Base-by-base conservation (phyloP, 1,140 invertebrate species). In the Rhopalosiphum padi region DNA sequence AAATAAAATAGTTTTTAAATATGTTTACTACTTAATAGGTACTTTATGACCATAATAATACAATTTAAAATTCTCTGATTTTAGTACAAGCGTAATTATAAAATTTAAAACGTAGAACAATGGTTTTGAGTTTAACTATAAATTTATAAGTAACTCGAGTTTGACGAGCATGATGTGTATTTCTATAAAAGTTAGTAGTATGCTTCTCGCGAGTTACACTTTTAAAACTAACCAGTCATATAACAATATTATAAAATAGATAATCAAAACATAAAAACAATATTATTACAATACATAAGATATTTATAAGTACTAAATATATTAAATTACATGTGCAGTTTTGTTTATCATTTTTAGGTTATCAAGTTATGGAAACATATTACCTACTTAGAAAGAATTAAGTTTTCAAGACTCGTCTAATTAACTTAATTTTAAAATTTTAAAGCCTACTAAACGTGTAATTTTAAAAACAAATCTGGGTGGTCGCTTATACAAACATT, bases 231-330 rank as follows among this genome's bases (percentile, higher is more conserved):
- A 89, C 88, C 88, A 89, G 88, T 89, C 88, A 41, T 37, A 23
- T 89, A 89, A 89, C 87, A 89, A 55, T 89, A 55, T 89, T 55
- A 89, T n/a, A 55, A 89, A 37, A 41, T 55, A 89, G 21, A 89
- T 55, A 55, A 55, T 89, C 23, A 41, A 37, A 89, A 55, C n/a
- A 89, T 53, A 89, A 89, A 89, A 89, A 89, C 87, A 89, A 55
- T 89, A 55, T 89, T n/a, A 85, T 87, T 88, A 88, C 18, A 86
- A 51, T 48, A 88, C n/a, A 88, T 88, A 35, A 25, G 5, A 25
- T 55, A 55, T 55, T 37, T 55, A 89, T 55, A 89, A 89, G 88
- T 89, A 89, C 88, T 41, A 89, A 30, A 5, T 35, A 18, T n/a
- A n/a, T n/a, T 77, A 87, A 48, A 88, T 88, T 48, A 51, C 46